A percentile compares a stretch with the other conserved stretches of the same genome.
Conservation (phyloP, 2,797 vertebrate genomes). For the Salarias fasciatus region DNA sequence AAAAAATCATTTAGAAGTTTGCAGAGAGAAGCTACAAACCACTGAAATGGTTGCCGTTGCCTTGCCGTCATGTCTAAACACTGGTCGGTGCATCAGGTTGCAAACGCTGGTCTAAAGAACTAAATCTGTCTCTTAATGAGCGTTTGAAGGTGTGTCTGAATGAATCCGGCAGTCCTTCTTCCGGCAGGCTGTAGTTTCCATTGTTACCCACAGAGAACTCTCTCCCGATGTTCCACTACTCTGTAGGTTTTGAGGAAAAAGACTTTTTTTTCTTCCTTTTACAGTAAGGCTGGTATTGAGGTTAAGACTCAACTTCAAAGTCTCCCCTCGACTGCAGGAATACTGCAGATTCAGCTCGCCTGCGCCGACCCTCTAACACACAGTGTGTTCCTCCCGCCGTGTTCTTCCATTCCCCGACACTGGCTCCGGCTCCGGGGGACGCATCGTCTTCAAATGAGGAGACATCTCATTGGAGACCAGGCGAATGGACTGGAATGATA, state of each 20-base stretch:
- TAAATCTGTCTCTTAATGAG: no score
- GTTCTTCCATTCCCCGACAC: constrained; percentile 7
- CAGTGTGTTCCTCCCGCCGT: constrained; percentile 16
- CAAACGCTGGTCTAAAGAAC: no score
- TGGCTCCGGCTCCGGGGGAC: constrained; percentile 55
- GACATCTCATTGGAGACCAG: constrained; percentile 57
- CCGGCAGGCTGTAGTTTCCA: no score
- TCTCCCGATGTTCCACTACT: no score
- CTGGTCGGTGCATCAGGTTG: no score
- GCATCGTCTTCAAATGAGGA: constrained; percentile 70
- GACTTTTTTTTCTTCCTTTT: constrained; percentile 11
- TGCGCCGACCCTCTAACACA: constrained; percentile 33
- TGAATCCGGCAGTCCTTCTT: no score
- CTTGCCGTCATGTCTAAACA: no score
- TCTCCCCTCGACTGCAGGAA: constrained; percentile 12
- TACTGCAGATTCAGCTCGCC: constrained; percentile 53
- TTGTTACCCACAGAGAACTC: no score
- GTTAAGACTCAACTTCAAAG: constrained; percentile 50
- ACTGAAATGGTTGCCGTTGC: no score
- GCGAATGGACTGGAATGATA: constrained; percentile 58
- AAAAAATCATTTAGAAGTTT: no score
- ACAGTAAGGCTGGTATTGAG: constrained; percentile 41
- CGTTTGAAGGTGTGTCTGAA: no score
- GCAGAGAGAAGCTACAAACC: no score
- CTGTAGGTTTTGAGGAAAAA: constrained; percentile 17